Percentiles rank a stretch among this genome's conserved stretches.
Conservation (phyloP, 37 sponge, comb jelly and placozoan genomes). For the Cliona cf. orientalis region DNA sequence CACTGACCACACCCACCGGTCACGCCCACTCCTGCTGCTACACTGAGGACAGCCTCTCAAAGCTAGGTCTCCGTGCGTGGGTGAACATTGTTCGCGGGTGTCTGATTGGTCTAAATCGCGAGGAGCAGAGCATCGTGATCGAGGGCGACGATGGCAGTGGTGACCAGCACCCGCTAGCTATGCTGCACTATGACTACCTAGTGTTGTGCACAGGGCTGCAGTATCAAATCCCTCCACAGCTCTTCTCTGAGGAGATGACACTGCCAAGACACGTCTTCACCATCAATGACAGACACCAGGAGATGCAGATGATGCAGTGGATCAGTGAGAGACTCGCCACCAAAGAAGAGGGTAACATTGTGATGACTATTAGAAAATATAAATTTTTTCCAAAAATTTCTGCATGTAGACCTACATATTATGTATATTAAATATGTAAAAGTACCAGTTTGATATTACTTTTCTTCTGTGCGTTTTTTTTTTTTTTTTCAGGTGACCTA, state of each 20-base stretch:
- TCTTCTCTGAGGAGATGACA: not conserved
- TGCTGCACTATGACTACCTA: slow-evolving; percentile 82
- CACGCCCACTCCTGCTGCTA: slow-evolving; percentile 62
- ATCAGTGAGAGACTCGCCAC: not conserved
- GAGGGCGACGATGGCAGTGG: slow-evolving; percentile 40
- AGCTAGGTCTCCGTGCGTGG: slow-evolving; percentile 68
- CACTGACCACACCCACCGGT: slow-evolving; percentile 74
- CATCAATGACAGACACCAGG: slow-evolving; percentile 7
- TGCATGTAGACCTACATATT: too few species aligned
- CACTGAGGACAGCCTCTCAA: not conserved
- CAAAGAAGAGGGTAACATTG: not conserved
- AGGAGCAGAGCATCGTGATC: too few species aligned
- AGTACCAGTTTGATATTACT: too few species aligned
- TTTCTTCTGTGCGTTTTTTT: not conserved
- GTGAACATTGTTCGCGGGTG: slow-evolving; percentile 58
- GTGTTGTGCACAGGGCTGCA: slow-evolving; percentile 77
- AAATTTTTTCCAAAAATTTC: too few species aligned
- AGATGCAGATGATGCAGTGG: slow-evolving; percentile 19
- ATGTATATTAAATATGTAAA: too few species aligned
- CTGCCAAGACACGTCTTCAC: slow-evolving; percentile 16
- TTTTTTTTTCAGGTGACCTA: slow-evolving; percentile 30
- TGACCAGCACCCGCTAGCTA: not conserved
- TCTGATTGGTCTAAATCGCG: too few species aligned
- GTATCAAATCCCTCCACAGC: slow-evolving; percentile 28
- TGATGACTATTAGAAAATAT: not conserved